Evolutionary conservation across 2,888 invertebrate species (phyloP).

Genomic region (Terebella lapidaria): DNA sequence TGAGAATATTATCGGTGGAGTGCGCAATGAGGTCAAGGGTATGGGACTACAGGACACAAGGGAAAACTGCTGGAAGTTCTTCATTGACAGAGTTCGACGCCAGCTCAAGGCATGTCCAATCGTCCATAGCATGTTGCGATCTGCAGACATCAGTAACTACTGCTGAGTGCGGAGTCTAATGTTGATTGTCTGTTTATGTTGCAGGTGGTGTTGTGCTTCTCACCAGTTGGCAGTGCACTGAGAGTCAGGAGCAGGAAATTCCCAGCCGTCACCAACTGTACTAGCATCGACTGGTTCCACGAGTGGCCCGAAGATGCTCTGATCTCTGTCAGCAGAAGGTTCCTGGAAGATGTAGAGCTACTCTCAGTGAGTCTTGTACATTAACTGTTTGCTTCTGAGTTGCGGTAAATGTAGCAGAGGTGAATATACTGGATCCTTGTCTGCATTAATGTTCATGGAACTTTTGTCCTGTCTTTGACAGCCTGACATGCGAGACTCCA

Average conservation of each 20-base stretch:
- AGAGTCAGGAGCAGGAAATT: constrained; percentile 88
- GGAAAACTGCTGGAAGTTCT: constrained; percentile 97
- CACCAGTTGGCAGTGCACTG: constrained; percentile 90
- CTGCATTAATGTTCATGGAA: neutral
- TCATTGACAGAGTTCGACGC: constrained; percentile 87
- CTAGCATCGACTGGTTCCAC: constrained; percentile 96
- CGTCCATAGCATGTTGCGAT: too few species aligned
- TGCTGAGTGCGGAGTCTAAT: neutral
- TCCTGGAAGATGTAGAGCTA: constrained; percentile 74
- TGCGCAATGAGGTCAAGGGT: constrained; percentile 60
- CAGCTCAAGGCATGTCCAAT: constrained; percentile 55
- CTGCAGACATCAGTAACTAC: too few species aligned
- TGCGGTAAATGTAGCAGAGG: neutral
- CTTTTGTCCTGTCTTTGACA: constrained; percentile 50
- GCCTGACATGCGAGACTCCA: constrained; percentile 72
- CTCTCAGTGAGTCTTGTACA: constrained; percentile 64
- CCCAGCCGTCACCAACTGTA: constrained; percentile 91
- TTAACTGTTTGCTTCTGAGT: neutral
- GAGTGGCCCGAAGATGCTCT: constrained; percentile 98
- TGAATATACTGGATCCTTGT: neutral
- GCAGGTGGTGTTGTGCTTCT: constrained; percentile 92
- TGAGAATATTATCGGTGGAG: constrained; percentile 86
- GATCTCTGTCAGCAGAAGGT: constrained; percentile 84
- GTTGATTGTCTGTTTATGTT: neutral
- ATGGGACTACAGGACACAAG: constrained; percentile 85